phyloP scores from a whole-genome alignment of 2,797 vertebrate genomes.

The Poeciliopsis gracilis region DNA sequence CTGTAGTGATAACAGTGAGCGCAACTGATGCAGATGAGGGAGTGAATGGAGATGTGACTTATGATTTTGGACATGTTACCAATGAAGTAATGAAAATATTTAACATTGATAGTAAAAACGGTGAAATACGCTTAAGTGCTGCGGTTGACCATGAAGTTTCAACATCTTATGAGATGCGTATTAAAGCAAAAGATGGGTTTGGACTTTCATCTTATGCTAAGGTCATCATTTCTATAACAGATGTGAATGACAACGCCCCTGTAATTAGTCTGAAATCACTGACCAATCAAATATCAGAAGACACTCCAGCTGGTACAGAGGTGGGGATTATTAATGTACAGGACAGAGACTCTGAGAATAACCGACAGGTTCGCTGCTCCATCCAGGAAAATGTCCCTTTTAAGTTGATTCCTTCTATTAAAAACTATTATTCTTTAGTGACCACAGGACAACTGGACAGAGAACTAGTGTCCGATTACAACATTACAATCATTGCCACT shows the following conservation, averaged over 20 bases:
- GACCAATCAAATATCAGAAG: conserved; percentile 73
- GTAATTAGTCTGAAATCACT: conserved; percentile 75
- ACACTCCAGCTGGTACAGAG: conserved; percentile 61
- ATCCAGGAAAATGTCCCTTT: conserved; percentile 73
- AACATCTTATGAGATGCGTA: conserved; percentile 67
- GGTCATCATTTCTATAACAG: conserved; percentile 71
- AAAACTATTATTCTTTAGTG: conserved; percentile 6
- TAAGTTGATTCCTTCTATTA: conserved; percentile 72
- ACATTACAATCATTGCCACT: too few species aligned
- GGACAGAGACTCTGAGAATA: conserved; percentile 76
- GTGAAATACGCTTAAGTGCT: conserved; percentile 47
- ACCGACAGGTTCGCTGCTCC: conserved; percentile 68
- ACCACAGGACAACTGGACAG: too few species aligned
- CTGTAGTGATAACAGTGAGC: conserved; percentile 37
- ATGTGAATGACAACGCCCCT: conserved; percentile 84
- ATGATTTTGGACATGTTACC: conserved; percentile 45
- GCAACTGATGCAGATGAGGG: conserved; percentile 48
- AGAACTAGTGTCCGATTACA: too few species aligned
- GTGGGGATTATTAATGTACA: conserved; percentile 69
- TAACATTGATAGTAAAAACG: conserved; percentile 6
- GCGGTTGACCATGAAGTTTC: conserved; percentile 68
- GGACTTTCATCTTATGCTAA: conserved; percentile 71
- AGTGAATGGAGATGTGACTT: conserved; percentile 56
- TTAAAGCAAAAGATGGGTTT: conserved; percentile 79
- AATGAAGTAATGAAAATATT: too few species aligned